Conservation (phyloP, 2,797 vertebrate genomes). For the Macropus fuliginosus region DNA sequence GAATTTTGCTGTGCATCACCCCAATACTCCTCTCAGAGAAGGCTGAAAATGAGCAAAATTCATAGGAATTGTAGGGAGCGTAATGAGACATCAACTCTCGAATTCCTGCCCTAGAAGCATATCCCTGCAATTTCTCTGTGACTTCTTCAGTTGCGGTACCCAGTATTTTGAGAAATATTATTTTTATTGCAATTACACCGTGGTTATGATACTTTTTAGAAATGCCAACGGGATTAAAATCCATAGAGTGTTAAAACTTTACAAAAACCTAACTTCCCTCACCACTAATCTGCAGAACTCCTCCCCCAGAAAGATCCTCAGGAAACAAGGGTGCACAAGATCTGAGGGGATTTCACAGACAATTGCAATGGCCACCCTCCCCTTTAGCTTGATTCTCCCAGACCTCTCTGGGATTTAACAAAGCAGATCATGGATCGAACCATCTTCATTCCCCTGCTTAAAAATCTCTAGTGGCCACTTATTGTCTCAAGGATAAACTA, state of each 20-base stretch:
- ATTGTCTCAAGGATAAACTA: neutral
- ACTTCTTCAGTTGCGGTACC: neutral
- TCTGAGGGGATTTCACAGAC: neutral
- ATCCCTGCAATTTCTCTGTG: neutral
- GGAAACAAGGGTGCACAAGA: neutral
- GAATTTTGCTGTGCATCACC: neutral
- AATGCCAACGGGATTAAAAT: neutral
- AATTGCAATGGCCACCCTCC: neutral
- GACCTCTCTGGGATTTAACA: neutral
- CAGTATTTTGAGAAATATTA: neutral
- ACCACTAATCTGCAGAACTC: neutral
- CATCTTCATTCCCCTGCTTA: neutral
- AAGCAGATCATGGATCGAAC: neutral
- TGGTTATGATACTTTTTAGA: neutral
- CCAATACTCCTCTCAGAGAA: neutral
- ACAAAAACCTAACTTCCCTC: neutral
- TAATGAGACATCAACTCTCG: neutral
- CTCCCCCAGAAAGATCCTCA: neutral
- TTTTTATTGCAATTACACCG: neutral
- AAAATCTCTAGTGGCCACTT: neutral
- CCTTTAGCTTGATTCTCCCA: neutral
- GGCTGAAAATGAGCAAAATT: neutral
- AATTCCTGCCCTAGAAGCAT: neutral
- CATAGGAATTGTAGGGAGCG: neutral
- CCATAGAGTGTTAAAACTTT: neutral